Conservation (phyloP, 2,888 invertebrate species). For the Scotopteryx bipunctaria region DNA sequence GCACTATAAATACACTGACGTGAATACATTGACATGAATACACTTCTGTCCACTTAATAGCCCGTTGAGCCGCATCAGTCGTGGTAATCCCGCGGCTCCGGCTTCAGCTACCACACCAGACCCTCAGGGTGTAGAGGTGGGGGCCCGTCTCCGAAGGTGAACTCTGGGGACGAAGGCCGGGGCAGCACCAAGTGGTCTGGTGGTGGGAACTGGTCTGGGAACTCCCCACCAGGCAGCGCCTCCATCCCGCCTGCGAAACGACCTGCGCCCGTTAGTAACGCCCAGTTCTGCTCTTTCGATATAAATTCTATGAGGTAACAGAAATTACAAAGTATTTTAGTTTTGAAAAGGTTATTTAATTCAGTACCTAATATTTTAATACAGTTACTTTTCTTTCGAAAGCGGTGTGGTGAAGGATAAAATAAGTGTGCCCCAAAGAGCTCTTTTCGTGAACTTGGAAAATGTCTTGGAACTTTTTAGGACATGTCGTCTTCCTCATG, state of each 20-base stretch:
- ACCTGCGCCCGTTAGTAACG: conserved; percentile 86
- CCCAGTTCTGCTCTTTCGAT: conserved; percentile 37
- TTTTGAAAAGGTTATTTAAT: too few species aligned
- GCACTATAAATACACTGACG: conserved; percentile 23
- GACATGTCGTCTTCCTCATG: too few species aligned
- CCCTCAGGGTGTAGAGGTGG: conserved; percentile 79
- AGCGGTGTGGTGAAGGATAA: too few species aligned
- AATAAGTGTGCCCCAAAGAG: too few species aligned
- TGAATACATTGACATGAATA: conserved; percentile 42
- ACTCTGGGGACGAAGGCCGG: conserved; percentile 90
- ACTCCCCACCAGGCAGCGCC: conserved; percentile 75
- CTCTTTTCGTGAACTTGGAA: too few species aligned
- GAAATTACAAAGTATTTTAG: too few species aligned
- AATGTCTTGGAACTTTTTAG: too few species aligned
- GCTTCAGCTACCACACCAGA: conserved; percentile 83
- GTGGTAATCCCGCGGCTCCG: conserved; percentile 84
- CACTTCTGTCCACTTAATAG: conserved; percentile 71
- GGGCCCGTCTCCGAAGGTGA: conserved; percentile 83
- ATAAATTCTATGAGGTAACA: conserved; percentile 22
- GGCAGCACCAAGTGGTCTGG: conserved; percentile 87
- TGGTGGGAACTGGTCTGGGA: conserved; percentile 83
- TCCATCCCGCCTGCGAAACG: conserved; percentile 91
- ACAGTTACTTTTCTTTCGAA: too few species aligned
- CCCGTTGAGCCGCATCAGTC: conserved; percentile 82
- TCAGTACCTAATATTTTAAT: too few species aligned